A percentile compares a stretch with the other conserved stretches of the same genome.
These are phyloP conservation scores for Platichthys flesus DNA, from an alignment of 2,113 vertebrate genomes.

Conservation along the genomic window DNA sequence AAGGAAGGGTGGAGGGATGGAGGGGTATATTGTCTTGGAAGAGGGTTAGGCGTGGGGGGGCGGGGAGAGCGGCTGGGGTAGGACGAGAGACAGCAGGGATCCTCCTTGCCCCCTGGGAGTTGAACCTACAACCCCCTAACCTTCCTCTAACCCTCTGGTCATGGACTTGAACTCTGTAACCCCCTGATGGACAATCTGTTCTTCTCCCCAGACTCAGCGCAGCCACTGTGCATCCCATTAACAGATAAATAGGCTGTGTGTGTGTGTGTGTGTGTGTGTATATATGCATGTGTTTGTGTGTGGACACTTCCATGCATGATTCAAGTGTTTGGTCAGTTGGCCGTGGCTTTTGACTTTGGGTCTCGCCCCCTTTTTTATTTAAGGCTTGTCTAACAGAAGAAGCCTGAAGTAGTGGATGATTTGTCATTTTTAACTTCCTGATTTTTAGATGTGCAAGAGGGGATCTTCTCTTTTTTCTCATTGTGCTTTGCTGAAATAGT, in stretches of 20 bases:
- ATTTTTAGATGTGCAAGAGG: not conserved
- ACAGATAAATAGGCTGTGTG: slow-evolving; percentile 62
- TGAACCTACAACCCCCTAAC: slow-evolving; percentile 74
- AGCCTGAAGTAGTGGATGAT: not conserved
- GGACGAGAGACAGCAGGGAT: slow-evolving; percentile 69
- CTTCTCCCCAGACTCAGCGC: slow-evolving; percentile 48
- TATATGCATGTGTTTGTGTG: slow-evolving; percentile 10
- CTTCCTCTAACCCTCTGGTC: slow-evolving; percentile 72
- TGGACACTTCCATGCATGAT: slow-evolving; percentile 11
- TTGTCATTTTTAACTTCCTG: slow-evolving; percentile 25
- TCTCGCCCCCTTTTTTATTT: slow-evolving; percentile 44
- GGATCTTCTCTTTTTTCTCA: slow-evolving; percentile 1
- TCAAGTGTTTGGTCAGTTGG: slow-evolving; percentile 63
- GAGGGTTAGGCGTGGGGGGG: slow-evolving; percentile 19
- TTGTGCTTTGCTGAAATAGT: slow-evolving; percentile 6
- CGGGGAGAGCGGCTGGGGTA: not conserved
- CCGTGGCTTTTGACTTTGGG: slow-evolving; percentile 44
- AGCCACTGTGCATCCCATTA: slow-evolving; percentile 65
- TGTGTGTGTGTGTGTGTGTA: slow-evolving; percentile 6
- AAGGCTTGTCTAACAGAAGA: slow-evolving; percentile 42
- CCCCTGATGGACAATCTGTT: slow-evolving; percentile 77
- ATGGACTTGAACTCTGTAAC: slow-evolving; percentile 76
- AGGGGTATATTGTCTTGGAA: slow-evolving; percentile 61
- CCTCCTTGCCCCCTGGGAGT: slow-evolving; percentile 69
- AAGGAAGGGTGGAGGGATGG: slow-evolving; percentile 14